Percentiles rank a stretch among this genome's conserved stretches.
Evolutionary conservation across 2,888 invertebrate species (phyloP).

Genomic region (Acleris emargana): DNA sequence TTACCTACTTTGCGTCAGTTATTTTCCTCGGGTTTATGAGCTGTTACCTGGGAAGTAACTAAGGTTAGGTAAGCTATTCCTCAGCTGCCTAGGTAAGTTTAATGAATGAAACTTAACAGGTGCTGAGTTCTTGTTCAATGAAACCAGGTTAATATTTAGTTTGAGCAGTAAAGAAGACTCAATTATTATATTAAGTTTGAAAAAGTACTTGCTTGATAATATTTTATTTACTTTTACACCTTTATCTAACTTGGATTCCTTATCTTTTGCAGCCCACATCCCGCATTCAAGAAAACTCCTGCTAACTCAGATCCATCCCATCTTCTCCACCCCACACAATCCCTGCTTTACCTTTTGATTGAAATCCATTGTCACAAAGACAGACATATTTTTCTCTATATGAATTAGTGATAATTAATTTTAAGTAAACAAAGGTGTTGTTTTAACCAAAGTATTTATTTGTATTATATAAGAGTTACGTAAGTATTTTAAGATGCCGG

Average conservation of each 20-base stretch:
- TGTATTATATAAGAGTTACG: too few relatives aligned
- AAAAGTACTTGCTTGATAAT: not conserved
- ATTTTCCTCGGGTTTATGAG: not conserved
- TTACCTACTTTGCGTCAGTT: not conserved
- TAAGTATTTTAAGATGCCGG: too few relatives aligned
- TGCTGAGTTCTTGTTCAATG: too few relatives aligned
- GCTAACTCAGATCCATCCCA: not conserved
- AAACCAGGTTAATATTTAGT: too few relatives aligned
- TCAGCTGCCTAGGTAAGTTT: not conserved
- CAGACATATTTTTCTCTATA: too few relatives aligned
- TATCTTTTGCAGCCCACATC: constrained; percentile 2
- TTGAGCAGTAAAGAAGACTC: too few relatives aligned
- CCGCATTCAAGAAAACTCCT: constrained; percentile 5
- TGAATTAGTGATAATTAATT: too few relatives aligned
- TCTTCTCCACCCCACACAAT: not conserved
- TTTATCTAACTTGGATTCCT: constrained; percentile 4
- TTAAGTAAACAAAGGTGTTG: too few relatives aligned
- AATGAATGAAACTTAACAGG: too few relatives aligned
- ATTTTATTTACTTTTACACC: not conserved
- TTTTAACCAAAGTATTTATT: too few relatives aligned
- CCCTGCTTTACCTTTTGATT: not conserved
- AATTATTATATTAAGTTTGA: not conserved
- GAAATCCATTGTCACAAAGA: too few relatives aligned
- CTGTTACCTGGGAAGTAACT: constrained; percentile 4
- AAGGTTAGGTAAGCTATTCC: constrained; percentile 6